Base-by-base conservation (phyloP, 1,140 invertebrate genomes). In the Anthonomus grandis region DNA sequence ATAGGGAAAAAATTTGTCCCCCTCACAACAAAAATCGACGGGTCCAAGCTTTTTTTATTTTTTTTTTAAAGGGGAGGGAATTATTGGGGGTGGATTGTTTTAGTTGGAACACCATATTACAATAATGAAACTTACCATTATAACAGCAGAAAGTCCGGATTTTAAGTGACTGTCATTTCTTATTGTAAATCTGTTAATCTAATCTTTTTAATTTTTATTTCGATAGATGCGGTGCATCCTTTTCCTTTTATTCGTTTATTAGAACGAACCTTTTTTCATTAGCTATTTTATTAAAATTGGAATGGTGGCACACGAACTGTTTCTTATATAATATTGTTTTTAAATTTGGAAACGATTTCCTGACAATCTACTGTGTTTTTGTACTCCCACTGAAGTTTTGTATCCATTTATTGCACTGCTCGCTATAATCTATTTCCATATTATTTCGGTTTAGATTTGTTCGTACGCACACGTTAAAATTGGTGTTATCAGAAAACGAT, bases 291-390 rank as follows among this genome's bases (percentile, higher is more conserved):
- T n/a, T n/a, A n/a, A n/a, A n/a, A n/a, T n/a, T n/a, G n/a, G n/a
- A n/a, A n/a, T n/a, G n/a, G n/a, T n/a, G n/a, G n/a, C n/a, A n/a
- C n/a, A n/a, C n/a, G n/a, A n/a, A n/a, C n/a, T n/a, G n/a, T n/a
- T 48, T 48, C 23, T 48, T 48, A 6, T 31, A 48, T 13, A 22
- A 4, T 15, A 23, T 22, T 24, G 5, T 48, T 48, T 48, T 19
- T 31, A 48, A 8, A 15, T 24, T 27, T 48, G 18, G 45, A 48
- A 4, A 48, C n/a, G 10, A 18, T 41, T 13, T 41, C 18, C 38
- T 41, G 18, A 41, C 38, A 41, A 41, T 41, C 38, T 15, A 41
- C n/a, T 41, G n/a, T 41, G 13, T 41, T 41, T n/a, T 41, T 8
- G 38, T 41, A 18, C 13, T 18, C 9, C 8, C 38, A 18, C 38